Evolutionary conservation across 1,140 invertebrate genomes (phyloP).

Genomic region (Formica selysi): DNA sequence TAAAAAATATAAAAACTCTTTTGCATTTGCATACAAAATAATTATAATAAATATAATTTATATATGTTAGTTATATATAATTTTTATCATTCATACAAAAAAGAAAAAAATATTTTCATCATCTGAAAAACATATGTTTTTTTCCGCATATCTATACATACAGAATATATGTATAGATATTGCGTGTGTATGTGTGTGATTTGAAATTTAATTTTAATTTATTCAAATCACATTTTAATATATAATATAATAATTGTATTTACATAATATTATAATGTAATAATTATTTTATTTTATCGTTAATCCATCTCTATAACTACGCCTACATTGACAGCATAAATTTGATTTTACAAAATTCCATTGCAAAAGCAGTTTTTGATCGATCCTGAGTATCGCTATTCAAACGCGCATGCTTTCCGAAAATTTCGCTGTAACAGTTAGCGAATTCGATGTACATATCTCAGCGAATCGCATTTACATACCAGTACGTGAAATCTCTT

Average conservation of each 20-base stretch:
- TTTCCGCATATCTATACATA: too few relatives aligned
- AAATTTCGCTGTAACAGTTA: slow-evolving; percentile 28
- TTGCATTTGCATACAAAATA: background rate
- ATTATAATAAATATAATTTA: background rate
- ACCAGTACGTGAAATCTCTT: slow-evolving; percentile 35
- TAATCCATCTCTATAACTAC: background rate
- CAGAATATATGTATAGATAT: too few relatives aligned
- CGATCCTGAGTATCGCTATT: slow-evolving; percentile 26
- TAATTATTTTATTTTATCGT: background rate
- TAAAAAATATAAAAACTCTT: background rate
- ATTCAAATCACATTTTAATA: background rate
- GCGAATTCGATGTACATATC: slow-evolving; percentile 41
- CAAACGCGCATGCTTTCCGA: slow-evolving; percentile 15
- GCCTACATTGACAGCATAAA: background rate
- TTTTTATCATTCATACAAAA: background rate
- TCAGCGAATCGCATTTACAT: slow-evolving; percentile 28
- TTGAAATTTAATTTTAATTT: slow-evolving; percentile 2
- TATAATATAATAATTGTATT: background rate
- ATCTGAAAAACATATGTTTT: too few relatives aligned
- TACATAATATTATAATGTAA: background rate
- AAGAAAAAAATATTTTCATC: too few relatives aligned
- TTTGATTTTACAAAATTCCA: slow-evolving; percentile 24
- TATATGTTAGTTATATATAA: background rate
- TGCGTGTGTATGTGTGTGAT: too few relatives aligned
- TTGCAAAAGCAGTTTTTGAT: slow-evolving; percentile 10